Evolutionary conservation across 2,797 vertebrate species (phyloP), one percentile per base, ranked within the genome.

Genomic region (Falco concolor): DNA sequence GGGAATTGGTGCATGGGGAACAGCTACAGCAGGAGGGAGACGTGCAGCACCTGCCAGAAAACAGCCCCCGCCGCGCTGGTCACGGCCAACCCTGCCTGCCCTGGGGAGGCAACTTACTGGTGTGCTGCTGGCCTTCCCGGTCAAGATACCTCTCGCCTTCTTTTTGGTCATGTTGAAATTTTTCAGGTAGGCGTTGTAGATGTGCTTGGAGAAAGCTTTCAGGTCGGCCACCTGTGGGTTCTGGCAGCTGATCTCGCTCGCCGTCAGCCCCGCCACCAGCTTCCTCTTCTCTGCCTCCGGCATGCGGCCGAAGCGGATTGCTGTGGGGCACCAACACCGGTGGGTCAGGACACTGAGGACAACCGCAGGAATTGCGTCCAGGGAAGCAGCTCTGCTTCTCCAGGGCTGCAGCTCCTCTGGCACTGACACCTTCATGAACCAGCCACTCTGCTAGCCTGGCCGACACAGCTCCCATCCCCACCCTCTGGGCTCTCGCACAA

Each of bases 81-180:
- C 34, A 69, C 6, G 40, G 84, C 73, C 78, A 65, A 73, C 61
- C 87, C 81, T 42, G 2, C 68, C 53, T 78, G 79, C 54, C 64
- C 67, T 5, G 4, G 23, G n/a, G 45, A 64, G 65, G 45, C 85
- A 97, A 97, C 98, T 98, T 98, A 99, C 99, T 93, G 99, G 98
- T 13, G 98, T 99, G 98, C 98, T 98, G 98, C 98, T 99, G 97
- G 99, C 99, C 98, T 99, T 99, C 95, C 99, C 99, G 0, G 98
- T 99, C 96, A 99, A 98, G 97, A 99, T 99, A 97, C 98, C 98
- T 73, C 99, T 99, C 81, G 99, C 99, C 97, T 99, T 99, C 98
- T 99, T 99, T 98, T 99, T 99, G 98, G 99, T 99, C 99, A 99
- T 99, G 92, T 98, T 99, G 97, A 99, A 99, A 97, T 99, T 99